phyloP scores from a whole-genome alignment of 2,888 invertebrate species.

The Melinaea marsaeus region DNA sequence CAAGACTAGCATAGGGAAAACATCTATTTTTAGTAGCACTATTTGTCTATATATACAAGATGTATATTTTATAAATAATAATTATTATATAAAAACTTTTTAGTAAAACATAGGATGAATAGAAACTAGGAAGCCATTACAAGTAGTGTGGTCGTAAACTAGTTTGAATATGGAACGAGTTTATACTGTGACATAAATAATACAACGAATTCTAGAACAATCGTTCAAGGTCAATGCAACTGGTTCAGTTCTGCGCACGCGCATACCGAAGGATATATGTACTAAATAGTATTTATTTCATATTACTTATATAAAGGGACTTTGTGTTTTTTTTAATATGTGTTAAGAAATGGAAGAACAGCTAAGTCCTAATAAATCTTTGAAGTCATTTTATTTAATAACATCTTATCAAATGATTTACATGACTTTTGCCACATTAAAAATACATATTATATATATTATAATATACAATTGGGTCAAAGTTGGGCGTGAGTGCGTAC shows the following conservation, averaged over 20 bases:
- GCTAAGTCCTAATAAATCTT: too few species aligned
- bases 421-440: not conserved
- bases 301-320: too few species aligned
- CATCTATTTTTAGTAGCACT: slow-evolving; percentile 30
- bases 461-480: too few species aligned
- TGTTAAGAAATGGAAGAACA: too few species aligned
- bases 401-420: not conserved
- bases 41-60: slow-evolving; percentile 2
- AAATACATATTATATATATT: not conserved
- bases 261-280: slow-evolving; percentile 35
- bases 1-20: slow-evolving; percentile 20
- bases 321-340: too few species aligned
- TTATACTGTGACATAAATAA: slow-evolving; percentile 19
- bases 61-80: slow-evolving; percentile 2
- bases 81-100: not conserved
- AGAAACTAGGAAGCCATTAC: too few species aligned
- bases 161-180: slow-evolving; percentile 6
- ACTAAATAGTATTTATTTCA: too few species aligned
- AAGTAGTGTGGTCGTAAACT: too few species aligned
- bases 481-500: too few species aligned
- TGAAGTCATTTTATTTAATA: not conserved
- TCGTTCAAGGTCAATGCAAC: slow-evolving; percentile 41
- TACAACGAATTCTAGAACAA: slow-evolving; percentile 22
- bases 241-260: slow-evolving; percentile 42
- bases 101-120: too few species aligned